Percentiles rank a stretch among this genome's conserved stretches.
Evolutionary conservation across 2,113 vertebrate species (phyloP).

Genomic region (Zapus hudsonius): DNA sequence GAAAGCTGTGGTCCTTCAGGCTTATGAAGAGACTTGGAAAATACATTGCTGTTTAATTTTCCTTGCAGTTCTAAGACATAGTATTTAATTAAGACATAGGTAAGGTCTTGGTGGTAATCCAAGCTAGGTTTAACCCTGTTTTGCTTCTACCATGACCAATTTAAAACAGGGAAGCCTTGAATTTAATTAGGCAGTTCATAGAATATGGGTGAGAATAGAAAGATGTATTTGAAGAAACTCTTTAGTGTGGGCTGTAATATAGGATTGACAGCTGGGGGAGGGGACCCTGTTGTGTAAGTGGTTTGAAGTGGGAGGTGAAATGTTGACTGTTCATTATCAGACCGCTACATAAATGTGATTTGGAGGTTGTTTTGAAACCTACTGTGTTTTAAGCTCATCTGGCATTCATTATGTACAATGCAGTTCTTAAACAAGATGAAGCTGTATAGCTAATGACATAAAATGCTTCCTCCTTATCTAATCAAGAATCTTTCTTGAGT

Average conservation of each 20-base stretch:
- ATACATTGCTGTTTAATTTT: slow-evolving; percentile 13
- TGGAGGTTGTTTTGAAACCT: slow-evolving; percentile 60
- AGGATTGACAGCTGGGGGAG: neutral
- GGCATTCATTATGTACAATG: slow-evolving; percentile 81
- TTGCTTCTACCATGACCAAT: neutral
- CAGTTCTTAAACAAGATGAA: slow-evolving; percentile 79
- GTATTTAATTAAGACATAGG: slow-evolving; percentile 33
- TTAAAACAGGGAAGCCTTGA: slow-evolving; percentile 24
- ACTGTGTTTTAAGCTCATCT: slow-evolving; percentile 77
- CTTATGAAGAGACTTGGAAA: neutral
- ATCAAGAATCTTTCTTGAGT: slow-evolving; percentile 82
- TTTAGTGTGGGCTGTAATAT: neutral
- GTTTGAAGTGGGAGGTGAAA: slow-evolving; percentile 20
- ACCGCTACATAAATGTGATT: neutral
- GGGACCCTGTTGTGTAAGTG: neutral
- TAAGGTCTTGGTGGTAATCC: neutral
- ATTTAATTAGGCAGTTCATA: slow-evolving; percentile 30
- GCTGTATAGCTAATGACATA: slow-evolving; percentile 82
- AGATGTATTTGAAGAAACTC: neutral
- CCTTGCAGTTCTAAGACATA: neutral
- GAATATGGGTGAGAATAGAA: neutral
- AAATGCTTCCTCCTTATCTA: slow-evolving; percentile 83
- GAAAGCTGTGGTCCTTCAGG: neutral
- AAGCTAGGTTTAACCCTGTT: slow-evolving; percentile 31
- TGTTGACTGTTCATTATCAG: slow-evolving; percentile 46